Evolutionary conservation across 2,113 vertebrate genomes (phyloP).

Genomic region (Channa maculata): DNA sequence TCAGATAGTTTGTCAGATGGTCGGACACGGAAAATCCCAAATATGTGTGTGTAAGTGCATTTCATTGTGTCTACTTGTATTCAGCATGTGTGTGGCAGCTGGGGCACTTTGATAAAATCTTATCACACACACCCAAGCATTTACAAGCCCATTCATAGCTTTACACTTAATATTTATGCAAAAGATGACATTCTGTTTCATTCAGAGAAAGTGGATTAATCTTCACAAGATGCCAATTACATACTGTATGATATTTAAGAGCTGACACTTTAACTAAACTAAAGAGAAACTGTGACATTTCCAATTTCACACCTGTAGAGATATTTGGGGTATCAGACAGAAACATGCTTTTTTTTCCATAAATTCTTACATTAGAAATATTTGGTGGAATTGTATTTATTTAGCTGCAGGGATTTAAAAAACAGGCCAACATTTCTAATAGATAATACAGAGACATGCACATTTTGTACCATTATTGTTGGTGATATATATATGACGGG

Average conservation of each 20-base stretch:
- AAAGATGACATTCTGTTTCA: background rate
- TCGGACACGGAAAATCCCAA: constrained; percentile 57
- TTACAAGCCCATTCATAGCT: constrained; percentile 14
- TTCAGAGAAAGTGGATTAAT: background rate
- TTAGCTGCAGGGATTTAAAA: constrained; percentile 9
- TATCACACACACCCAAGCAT: constrained; percentile 7
- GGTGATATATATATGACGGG: constrained; percentile 61
- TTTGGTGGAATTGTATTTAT: constrained; percentile 42
- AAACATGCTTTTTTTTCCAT: background rate
- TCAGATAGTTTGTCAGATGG: constrained; percentile 57
- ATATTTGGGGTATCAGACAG: background rate
- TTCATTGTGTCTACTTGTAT: constrained; percentile 36
- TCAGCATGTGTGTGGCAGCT: constrained; percentile 11
- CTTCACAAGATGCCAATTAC: background rate
- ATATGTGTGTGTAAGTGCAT: constrained; percentile 29
- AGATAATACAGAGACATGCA: background rate
- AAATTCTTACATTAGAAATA: background rate
- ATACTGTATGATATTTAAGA: constrained; percentile 2
- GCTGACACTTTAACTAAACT: background rate
- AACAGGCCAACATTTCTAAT: background rate
- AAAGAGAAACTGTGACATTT: background rate
- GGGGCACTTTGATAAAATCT: constrained; percentile 41
- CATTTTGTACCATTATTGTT: constrained; percentile 3
- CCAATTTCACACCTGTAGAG: constrained; percentile 13
- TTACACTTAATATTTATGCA: background rate